Evolutionary conservation across 2,888 invertebrate species (phyloP), one percentile per base, ranked within the genome.

Genomic region (Trissolcus brochymenae): DNA sequence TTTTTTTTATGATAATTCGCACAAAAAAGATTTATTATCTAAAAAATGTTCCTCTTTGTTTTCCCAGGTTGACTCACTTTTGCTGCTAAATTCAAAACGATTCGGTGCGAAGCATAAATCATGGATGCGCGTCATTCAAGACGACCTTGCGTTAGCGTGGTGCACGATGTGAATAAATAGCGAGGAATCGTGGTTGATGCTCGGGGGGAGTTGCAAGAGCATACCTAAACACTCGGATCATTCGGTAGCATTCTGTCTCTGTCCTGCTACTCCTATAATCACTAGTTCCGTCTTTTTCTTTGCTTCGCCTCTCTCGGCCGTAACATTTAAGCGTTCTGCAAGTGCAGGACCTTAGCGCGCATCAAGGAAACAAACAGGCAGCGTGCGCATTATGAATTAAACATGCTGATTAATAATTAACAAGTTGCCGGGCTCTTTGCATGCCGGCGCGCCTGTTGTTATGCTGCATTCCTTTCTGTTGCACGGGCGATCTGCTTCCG

Each of bases 331-430:
- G 80, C 80, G 80, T 79, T 79, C 79, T 80, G 81, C 83, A 82
- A 85, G 86, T 83, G 83, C 82, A 82, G 85, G 83, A 85, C 85
- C 85, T 84, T 83, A 84, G 83, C 81, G 82, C 86, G 83, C 87
- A 88, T 88, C 86, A 87, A 86, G 86, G 86, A 88, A 88, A 88
- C 88, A 88, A 88, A 88, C 87, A 88, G 84, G 84, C 84, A 84
- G 83, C 84, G 86, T 83, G 86, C 85, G 86, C 87, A 85, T 83
- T 87, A 88, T 88, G 88, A 88, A 88, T 88, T 88, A 88, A 88
- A 88, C 88, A 88, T 87, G 86, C 85, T 87, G 87, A 87, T 88
- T 88, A 88, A 88, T 88, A 88, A 88, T 88, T 88, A 88, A 87
- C 88, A 86, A 88, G 88, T 85, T 83, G 83, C 84, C 84, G 84